These are phyloP conservation scores for Stomatorhinus ivindoensis DNA, from an alignment of 2,113 vertebrate genomes.

Conservation along the genomic window DNA sequence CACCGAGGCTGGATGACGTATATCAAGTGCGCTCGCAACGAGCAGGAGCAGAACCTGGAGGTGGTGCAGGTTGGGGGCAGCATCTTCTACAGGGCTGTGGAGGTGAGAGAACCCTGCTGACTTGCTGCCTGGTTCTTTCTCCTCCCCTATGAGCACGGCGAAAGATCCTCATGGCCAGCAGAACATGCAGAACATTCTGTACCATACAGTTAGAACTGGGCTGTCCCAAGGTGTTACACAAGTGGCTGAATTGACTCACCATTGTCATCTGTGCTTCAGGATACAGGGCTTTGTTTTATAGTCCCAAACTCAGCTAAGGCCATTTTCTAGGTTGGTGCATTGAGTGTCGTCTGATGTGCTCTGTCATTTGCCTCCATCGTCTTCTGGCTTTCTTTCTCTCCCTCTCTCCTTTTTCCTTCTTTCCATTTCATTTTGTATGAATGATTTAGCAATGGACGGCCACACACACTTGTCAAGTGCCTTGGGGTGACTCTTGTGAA, in stretches of 20 bases:
- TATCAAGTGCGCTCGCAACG: constrained; percentile 91
- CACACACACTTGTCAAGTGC: background rate
- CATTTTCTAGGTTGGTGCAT: background rate
- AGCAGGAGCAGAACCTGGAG: constrained; percentile 97
- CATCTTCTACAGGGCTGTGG: constrained; percentile 94
- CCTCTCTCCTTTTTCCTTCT: background rate
- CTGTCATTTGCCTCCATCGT: background rate
- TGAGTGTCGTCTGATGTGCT: background rate
- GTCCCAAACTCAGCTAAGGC: background rate
- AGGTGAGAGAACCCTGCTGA: constrained; percentile 55
- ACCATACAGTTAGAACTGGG: background rate
- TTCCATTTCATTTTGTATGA: background rate
- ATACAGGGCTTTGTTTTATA: background rate
- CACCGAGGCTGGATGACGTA: constrained; percentile 99
- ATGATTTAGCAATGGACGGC: background rate
- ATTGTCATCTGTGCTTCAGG: background rate
- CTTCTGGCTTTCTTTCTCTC: background rate
- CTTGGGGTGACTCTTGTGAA: background rate
- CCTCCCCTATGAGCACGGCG: background rate
- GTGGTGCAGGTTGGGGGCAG: constrained; percentile 93
- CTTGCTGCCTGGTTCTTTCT: background rate
- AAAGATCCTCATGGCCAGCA: background rate
- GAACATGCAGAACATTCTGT: background rate
- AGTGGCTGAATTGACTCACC: background rate
- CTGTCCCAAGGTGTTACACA: background rate